Base-by-base conservation (phyloP, 2,888 invertebrate species). In the Ectropis crepuscularia region DNA sequence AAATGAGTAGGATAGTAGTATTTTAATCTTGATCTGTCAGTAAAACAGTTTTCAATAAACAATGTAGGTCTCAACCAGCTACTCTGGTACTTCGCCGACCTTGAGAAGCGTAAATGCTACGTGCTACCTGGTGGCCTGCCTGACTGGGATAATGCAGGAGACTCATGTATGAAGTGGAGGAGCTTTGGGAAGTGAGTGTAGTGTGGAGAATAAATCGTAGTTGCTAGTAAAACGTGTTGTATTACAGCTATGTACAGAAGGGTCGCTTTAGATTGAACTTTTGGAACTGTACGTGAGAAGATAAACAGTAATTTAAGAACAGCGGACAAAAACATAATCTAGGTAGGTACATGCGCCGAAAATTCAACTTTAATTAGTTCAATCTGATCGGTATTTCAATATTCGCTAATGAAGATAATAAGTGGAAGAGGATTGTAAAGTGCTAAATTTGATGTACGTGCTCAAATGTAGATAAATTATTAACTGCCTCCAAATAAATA, bases 21-120 rank as follows among this genome's bases (percentile, higher is more conserved):
- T 36, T 36, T 48, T 45, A 7, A 12, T 11, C n/a, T n/a, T 11
- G 45, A 11, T 45, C 11, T 45, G 11, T 6, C 5, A 45, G 12
- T 12, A 7, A 11, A 38, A 38, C n/a, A 6, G 2, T 41, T 53
- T 11, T 9, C 7, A 42, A 10, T 0, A 57, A 49, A 53, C 39
- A 28, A 28, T 28, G 5, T 74, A 95, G 95, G 95, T 75, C 87
- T 97, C 63, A 96, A 99, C 91, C 99, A 99, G 88, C 87, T 97
- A 55, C 94, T 99, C 58, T 99, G 99, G 99, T 98, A 98, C 83
- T 98, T 97, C 83, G 97, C 97, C 39, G 96, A 97, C 70, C 87
- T 98, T 85, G 97, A 97, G 85, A 95, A 95, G 78, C 92, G 94
- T 57, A 97, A 96, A 81, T 97, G 97, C 82, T 97, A 95, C 84